Base-by-base conservation (phyloP, 2,113 vertebrate genomes). In the Sigmodon hispidus region DNA sequence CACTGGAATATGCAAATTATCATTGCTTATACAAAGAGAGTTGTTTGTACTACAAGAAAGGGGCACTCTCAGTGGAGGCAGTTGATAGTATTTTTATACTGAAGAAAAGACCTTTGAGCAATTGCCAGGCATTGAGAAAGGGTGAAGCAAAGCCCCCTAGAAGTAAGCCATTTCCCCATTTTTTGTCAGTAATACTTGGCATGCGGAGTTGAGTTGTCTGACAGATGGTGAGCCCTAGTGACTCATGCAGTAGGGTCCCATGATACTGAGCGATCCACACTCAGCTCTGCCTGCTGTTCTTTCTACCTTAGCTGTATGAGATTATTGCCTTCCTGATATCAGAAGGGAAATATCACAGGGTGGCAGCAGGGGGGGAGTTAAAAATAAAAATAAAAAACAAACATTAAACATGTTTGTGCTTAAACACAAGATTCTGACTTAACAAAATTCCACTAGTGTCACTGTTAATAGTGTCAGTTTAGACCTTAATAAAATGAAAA, bases 91-190 rank as follows among this genome's bases (percentile, higher is more conserved):
- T 94, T 94, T 94, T 96, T 92, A 85, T 48, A 84, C 4, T 24
- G 45, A 91, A 91, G n/a, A 95, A 93, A 95, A 95, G 84, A 70
- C 5, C 79, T 95, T 91, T 76, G 95, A 96, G 95, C 73, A 57
- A 69, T 59, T 94, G 89, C 89, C 91, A 94, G 79, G 13, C 63
- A 93, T 87, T 81, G 31, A 88, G 57, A 94, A 84, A 67, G 57
- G 65, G 91, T 93, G 75, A 86, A 84, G 79, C 89, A 93, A 87
- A 84, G 50, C 15, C 31, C 77, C 67, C 65, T 5, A 59, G 90
- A 95, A 86, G 90, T 26, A 85, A 52, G 83, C 77, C 63, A 67
- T 89, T 81, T 96, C 83, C 95, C 87, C 87, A 94, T 81, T 95
- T 59, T 65, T 93, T 87, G 93, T 97, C 89, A 94, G 48, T 80